Conservation (phyloP, 2,113 vertebrate genomes). For the Melanostigma gelatinosum region DNA sequence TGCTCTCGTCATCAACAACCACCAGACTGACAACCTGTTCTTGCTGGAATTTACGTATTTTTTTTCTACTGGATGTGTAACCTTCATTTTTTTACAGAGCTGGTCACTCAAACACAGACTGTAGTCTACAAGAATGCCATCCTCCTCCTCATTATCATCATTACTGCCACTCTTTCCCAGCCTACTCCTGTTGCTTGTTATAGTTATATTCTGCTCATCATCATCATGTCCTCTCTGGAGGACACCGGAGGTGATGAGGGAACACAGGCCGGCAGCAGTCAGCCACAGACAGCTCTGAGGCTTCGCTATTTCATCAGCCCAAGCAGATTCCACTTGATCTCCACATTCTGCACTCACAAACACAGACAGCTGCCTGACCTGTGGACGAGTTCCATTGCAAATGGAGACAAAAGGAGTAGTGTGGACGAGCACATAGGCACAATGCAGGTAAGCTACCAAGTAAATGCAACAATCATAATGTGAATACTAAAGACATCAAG, state of each 20-base stretch:
- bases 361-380: neutral
- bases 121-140: neutral
- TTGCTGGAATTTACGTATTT: neutral
- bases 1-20: neutral
- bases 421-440: neutral
- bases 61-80: neutral
- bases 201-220: neutral
- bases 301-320: conserved; percentile 5
- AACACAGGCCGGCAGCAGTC: conserved; percentile 8
- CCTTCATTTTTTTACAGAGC: neutral
- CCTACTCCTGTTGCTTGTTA: neutral
- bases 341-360: neutral
- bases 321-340: neutral
- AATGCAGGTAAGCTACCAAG: neutral
- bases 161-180: conserved; percentile 8
- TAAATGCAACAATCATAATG: neutral
- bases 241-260: conserved; percentile 18
- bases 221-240: conserved; percentile 15
- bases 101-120: conserved; percentile 14
- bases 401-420: neutral
- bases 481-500: neutral
- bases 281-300: conserved; percentile 3
- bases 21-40: neutral
- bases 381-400: neutral
- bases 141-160: neutral